These are phyloP conservation scores for Mirounga angustirostris DNA, from an alignment of 2,113 vertebrate species.

Conservation along the genomic window DNA sequence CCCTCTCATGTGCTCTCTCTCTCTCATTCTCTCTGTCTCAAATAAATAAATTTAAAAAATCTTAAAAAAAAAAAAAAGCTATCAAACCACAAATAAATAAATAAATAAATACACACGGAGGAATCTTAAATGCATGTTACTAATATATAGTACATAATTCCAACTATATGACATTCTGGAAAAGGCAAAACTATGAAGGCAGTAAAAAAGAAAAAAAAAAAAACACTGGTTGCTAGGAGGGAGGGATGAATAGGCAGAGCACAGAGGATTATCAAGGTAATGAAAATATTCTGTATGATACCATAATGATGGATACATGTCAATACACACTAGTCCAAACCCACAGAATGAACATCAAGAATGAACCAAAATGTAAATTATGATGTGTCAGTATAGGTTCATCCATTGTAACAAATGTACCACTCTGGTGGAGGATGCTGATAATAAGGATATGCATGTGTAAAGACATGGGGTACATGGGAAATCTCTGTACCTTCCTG, in stretches of 20 bases:
- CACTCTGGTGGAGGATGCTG: neutral
- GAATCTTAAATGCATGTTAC: neutral
- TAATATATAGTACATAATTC: neutral
- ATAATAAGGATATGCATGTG: neutral
- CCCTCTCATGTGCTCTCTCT: too few species aligned
- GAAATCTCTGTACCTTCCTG: neutral
- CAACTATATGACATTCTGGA: neutral
- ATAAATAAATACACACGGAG: neutral
- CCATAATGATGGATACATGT: neutral
- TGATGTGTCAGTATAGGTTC: neutral
- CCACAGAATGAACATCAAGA: neutral
- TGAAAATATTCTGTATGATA: neutral
- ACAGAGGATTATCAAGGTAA: neutral
- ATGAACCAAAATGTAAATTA: neutral
- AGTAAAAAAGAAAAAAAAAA: neutral
- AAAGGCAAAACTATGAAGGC: neutral
- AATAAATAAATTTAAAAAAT: too few species aligned
- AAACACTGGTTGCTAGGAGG: neutral
- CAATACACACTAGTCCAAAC: neutral
- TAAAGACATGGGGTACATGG: neutral
- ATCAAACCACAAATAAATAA: neutral
- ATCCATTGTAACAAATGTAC: neutral
- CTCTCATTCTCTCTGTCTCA: too few species aligned
- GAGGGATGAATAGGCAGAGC: neutral
- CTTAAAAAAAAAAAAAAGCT: neutral